Percentiles rank a stretch among this genome's conserved stretches.
Conservation (phyloP, 2,113 vertebrate genomes). For the Echinops telfairi region DNA sequence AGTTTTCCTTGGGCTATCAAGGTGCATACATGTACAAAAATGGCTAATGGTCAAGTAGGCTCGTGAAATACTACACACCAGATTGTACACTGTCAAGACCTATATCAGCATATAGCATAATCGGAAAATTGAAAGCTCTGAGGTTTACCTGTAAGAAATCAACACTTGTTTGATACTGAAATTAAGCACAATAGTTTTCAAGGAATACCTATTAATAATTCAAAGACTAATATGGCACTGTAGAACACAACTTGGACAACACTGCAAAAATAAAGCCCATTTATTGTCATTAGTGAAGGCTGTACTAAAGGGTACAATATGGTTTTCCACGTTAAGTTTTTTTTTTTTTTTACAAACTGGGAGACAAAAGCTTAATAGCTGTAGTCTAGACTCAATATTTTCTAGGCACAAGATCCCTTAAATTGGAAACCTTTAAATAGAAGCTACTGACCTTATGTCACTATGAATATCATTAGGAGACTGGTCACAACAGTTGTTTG, state of each 20-base stretch:
- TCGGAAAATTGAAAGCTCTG: background rate
- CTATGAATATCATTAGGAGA: too few species aligned
- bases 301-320: background rate
- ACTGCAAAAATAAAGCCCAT: background rate
- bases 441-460: background rate
- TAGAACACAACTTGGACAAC: background rate
- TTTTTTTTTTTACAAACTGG: background rate
- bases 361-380: background rate
- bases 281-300: background rate
- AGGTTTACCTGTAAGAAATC: background rate
- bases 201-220: conserved; percentile 8
- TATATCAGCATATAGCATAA: background rate
- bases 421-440: background rate
- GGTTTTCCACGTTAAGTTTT: background rate
- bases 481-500: too few species aligned
- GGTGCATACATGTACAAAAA: background rate
- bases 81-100: background rate
- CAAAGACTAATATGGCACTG: background rate
- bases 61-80: background rate
- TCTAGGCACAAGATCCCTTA: background rate
- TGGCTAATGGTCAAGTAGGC: background rate
- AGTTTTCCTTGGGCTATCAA: background rate
- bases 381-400: conserved; percentile 29
- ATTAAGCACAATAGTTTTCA: background rate
- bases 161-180: conserved; percentile 4